These are phyloP conservation scores for Rhinella marina DNA, from an alignment of 2,797 vertebrate species.

Conservation along the genomic window DNA sequence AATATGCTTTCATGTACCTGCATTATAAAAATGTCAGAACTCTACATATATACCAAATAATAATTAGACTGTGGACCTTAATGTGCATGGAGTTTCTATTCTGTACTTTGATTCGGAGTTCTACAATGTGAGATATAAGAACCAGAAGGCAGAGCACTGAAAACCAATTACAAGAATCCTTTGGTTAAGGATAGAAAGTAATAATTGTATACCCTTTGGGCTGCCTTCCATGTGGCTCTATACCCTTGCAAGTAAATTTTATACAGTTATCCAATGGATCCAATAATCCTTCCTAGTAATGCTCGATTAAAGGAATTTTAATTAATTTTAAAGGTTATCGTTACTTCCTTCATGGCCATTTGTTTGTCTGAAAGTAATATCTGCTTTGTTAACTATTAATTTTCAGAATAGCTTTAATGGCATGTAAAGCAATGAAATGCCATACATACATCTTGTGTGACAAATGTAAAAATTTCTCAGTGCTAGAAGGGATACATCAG, in stretches of 20 bases:
- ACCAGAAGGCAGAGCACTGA: background rate
- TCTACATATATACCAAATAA: background rate
- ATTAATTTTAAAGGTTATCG: too few relatives aligned
- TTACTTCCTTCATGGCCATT: too few relatives aligned
- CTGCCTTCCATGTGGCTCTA: too few relatives aligned
- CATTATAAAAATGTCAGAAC: background rate
- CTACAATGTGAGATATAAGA: background rate
- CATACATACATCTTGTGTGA: background rate
- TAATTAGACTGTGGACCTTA: too few relatives aligned
- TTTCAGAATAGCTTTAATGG: background rate
- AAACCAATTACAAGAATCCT: background rate
- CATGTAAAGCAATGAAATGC: background rate
- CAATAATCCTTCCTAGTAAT: too few relatives aligned
- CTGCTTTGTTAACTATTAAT: background rate
- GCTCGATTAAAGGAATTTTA: too few relatives aligned
- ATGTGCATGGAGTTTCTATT: too few relatives aligned
- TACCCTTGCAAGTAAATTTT: too few relatives aligned
- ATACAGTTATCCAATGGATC: too few relatives aligned
- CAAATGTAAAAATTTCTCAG: background rate
- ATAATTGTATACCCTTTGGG: background rate
- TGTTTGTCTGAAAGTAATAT: background rate
- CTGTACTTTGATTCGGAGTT: too few relatives aligned
- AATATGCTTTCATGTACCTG: background rate
- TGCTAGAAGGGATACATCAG: background rate
- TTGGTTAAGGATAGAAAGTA: background rate